Evolutionary conservation across 2,797 vertebrate genomes (phyloP).

Genomic region (Prunella strophiata): DNA sequence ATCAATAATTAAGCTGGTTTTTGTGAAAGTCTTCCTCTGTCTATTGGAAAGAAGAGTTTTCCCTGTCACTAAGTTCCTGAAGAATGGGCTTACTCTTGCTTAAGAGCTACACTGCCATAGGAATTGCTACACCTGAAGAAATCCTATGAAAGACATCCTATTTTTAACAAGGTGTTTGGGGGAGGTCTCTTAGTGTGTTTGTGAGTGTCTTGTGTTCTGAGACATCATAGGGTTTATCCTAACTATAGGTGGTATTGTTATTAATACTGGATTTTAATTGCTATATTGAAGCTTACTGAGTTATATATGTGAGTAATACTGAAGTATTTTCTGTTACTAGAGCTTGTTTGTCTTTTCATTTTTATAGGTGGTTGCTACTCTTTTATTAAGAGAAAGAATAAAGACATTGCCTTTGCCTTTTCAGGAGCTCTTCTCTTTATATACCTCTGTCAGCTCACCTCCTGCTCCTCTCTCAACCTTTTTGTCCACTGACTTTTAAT

Average conservation of each 20-base stretch:
- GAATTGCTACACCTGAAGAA: neutral
- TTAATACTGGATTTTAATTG: neutral
- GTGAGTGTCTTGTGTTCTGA: neutral
- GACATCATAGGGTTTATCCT: neutral
- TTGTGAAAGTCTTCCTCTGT: neutral
- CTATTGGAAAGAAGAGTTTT: neutral
- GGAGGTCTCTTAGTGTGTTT: neutral
- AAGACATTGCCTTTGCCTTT: constrained; percentile 24
- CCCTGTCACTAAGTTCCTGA: neutral
- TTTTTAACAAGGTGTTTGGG: neutral
- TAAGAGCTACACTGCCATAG: neutral
- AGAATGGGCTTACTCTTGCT: neutral
- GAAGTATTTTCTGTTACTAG: neutral
- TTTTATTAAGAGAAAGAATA: neutral
- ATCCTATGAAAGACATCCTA: neutral
- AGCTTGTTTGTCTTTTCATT: neutral
- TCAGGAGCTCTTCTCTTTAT: constrained; percentile 19
- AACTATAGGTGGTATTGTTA: neutral
- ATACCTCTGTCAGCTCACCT: constrained; percentile 37
- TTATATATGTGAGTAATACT: neutral
- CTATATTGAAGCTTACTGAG: neutral
- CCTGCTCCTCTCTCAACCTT: constrained; percentile 49
- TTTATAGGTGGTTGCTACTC: neutral
- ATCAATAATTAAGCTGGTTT: neutral
- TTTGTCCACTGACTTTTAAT: constrained; percentile 59